Evolutionary conservation across 2,797 vertebrate genomes (phyloP), one percentile per base, ranked within the genome.

Genomic region (Chaetophractus vellerosus): DNA sequence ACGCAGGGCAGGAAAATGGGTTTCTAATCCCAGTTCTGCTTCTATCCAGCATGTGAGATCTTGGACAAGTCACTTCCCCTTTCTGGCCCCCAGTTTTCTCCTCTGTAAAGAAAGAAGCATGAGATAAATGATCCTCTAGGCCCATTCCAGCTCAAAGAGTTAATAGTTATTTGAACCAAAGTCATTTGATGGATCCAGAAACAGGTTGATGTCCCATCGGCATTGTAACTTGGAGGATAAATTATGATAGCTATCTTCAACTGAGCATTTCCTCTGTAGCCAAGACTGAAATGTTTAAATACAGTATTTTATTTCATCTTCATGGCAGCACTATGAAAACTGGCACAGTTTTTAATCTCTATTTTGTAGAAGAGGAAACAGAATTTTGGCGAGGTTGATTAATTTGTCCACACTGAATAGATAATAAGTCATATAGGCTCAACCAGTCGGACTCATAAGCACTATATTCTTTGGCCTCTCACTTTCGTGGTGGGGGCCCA

Each of bases 301-400:
- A 6, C 1, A 1, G 1, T 7, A 24, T 52, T 90, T 74, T 55
- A 36, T 69, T 91, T 94, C 45, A 69, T 80, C 11, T 64, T 82
- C 74, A 28, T 1, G 36, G 45, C 55, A 81, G 68, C 0, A 4
- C 45, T 48, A 31, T 59, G 69, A 74, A 82, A 84, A 50, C 1
- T 86, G 63, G 3, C 9, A 48, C 71, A 68, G 31, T 26, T 87
- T 94, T 75, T 78, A 38, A 81, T 76, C 41, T 84, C 55, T 76
- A 4, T 59, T 88, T 84, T 85, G n/a, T 57, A 86, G 68, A 87
- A 21, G 16, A 92, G 36, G 59, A 74, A 90, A 80, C 5, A 55
- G 74, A 80, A 33, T 0, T 19, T 36, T 8, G 9, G 66, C 19
- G 4, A 87, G 76, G 76, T 41, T 94, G 80, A 88, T 61, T 75